Percentiles rank a stretch among this genome's conserved stretches.
Evolutionary conservation across 2,888 invertebrate species (phyloP).

Genomic region (Pseudolycoriella hygida): DNA sequence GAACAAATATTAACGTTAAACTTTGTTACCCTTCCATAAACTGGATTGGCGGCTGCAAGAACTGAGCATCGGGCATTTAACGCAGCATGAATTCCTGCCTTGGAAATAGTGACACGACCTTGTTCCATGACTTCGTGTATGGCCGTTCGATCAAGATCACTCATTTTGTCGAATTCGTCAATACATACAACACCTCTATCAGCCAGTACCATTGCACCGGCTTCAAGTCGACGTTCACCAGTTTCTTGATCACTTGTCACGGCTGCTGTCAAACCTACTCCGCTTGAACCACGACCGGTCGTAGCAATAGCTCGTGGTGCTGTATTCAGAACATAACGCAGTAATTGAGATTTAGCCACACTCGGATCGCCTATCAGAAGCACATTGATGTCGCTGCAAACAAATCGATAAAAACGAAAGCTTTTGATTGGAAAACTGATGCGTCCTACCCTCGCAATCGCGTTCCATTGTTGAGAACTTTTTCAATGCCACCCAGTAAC

Average conservation of each 20-base stretch:
- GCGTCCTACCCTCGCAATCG: constrained; percentile 71
- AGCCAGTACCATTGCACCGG: constrained; percentile 95
- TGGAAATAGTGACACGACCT: constrained; percentile 91
- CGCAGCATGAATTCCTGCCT: constrained; percentile 96
- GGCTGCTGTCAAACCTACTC: constrained; percentile 96
- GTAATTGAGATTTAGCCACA: constrained; percentile 92
- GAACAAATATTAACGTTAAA: not conserved
- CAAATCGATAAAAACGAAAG: constrained; percentile 1
- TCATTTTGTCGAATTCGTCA: constrained; percentile 99
- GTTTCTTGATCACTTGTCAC: constrained; percentile 94
- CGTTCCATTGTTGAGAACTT: constrained; percentile 78
- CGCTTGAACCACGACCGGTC: constrained; percentile 94
- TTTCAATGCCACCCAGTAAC: constrained; percentile 89
- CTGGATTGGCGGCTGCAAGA: constrained; percentile 98
- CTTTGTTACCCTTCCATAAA: constrained; percentile 68
- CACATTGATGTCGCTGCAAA: constrained; percentile 56
- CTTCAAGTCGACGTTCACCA: constrained; percentile 74
- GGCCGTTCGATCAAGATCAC: constrained; percentile 95
- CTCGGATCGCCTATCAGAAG: constrained; percentile 96
- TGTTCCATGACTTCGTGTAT: constrained; percentile 99
- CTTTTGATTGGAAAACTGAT: not conserved
- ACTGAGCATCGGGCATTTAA: constrained; percentile 96
- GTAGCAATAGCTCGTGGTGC: constrained; percentile 94
- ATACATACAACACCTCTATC: constrained; percentile 99
- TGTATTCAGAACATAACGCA: constrained; percentile 83